phyloP scores from a whole-genome alignment of 2,113 vertebrate species.

The Grallaria varia region DNA sequence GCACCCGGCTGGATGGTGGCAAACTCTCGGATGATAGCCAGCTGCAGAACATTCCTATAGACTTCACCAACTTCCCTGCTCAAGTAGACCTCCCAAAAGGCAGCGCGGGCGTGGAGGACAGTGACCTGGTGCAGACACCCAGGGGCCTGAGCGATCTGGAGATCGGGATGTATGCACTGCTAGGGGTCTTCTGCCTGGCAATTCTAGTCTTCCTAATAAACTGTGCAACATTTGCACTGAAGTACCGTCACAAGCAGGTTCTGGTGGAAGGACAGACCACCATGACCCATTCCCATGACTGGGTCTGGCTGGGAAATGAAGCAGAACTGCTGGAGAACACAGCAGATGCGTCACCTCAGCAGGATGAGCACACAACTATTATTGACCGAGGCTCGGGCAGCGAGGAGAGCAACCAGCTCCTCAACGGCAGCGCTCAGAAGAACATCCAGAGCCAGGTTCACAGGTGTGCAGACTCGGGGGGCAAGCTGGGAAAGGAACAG shows the following conservation, averaged over 20 bases:
- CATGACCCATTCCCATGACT: conserved; percentile 91
- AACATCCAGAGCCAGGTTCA: conserved; percentile 79
- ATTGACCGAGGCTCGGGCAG: conserved; percentile 79
- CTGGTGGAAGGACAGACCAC: conserved; percentile 86
- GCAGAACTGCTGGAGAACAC: conserved; percentile 85
- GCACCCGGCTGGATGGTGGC: conserved; percentile 71
- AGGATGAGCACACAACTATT: conserved; percentile 83
- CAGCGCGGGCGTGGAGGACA: conserved; percentile 71
- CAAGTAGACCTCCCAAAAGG: conserved; percentile 85
- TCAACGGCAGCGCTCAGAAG: conserved; percentile 79
- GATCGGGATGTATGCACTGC: conserved; percentile 95
- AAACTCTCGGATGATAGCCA: conserved; percentile 76
- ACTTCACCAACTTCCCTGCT: conserved; percentile 90
- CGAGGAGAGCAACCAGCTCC: conserved; percentile 79
- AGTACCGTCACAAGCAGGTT: conserved; percentile 92
- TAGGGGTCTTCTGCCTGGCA: conserved; percentile 96
- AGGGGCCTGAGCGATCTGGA: conserved; percentile 91
- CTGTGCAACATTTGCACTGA: conserved; percentile 92
- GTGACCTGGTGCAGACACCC: conserved; percentile 75
- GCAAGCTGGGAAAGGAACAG: conserved; percentile 69
- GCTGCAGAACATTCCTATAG: conserved; percentile 82
- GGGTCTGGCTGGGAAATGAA: conserved; percentile 97
- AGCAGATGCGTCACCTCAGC: conserved; percentile 76
- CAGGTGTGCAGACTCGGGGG: conserved; percentile 64
- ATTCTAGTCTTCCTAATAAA: conserved; percentile 97